Conservation (phyloP, 1,140 invertebrate genomes). For the Dreissena polymorpha region DNA sequence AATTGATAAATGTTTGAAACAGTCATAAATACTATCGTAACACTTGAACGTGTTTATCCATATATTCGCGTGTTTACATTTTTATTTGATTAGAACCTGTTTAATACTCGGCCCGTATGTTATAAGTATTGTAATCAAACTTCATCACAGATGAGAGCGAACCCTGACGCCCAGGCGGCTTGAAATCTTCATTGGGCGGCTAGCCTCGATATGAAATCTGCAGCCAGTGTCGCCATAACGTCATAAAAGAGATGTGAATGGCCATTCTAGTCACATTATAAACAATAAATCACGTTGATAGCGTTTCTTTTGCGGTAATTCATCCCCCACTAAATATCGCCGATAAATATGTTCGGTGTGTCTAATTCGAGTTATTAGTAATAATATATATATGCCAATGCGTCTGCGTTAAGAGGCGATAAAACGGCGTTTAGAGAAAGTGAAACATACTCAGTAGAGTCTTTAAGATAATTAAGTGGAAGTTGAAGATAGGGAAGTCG, state of each 20-base stretch:
- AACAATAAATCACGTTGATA: conserved; percentile 55
- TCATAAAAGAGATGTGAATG: conserved; percentile 47
- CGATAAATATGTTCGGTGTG: conserved; percentile 26
- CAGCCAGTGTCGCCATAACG: neutral
- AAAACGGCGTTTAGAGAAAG: neutral
- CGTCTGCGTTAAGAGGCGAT: conserved; percentile 15
- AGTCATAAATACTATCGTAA: neutral
- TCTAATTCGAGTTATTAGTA: conserved; percentile 33
- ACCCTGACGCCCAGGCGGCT: neutral
- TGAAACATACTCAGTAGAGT: conserved; percentile 25
- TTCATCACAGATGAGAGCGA: neutral
- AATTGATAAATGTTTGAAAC: neutral
- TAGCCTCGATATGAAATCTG: neutral
- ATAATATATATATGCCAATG: conserved; percentile 49
- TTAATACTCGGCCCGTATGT: neutral
- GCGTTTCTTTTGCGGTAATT: conserved; percentile 14
- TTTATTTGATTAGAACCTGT: conserved; percentile 4
- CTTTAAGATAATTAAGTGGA: conserved; percentile 45
- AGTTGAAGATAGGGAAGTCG: conserved; percentile 31
- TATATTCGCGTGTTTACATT: conserved; percentile 7
- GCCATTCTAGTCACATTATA: conserved; percentile 45
- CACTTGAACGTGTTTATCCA: neutral
- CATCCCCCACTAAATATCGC: conserved; percentile 16
- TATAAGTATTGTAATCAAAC: conserved; percentile 3
- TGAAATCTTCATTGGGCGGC: neutral